Evolutionary conservation across 2,888 invertebrate species (phyloP).

Genomic region (Pachydiplax longipennis): DNA sequence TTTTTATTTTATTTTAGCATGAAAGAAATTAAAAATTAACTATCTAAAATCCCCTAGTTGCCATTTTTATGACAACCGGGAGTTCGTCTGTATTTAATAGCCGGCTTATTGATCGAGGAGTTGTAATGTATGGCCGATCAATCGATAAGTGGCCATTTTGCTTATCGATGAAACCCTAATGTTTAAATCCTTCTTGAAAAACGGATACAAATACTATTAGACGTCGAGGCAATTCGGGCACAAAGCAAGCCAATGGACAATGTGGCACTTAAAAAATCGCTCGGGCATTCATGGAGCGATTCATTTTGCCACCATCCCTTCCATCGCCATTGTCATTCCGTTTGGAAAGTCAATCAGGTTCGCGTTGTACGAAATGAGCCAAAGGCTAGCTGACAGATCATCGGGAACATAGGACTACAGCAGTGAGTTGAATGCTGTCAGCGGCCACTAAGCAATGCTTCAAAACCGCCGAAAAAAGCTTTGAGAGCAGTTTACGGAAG

Average conservation of each 20-base stretch:
- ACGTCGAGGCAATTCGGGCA: background rate
- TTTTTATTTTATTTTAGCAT: too few species aligned
- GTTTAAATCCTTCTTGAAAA: background rate
- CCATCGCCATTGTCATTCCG: background rate
- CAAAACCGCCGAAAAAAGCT: background rate
- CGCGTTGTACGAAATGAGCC: background rate
- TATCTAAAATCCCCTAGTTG: too few species aligned
- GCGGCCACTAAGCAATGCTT: background rate
- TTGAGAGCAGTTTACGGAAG: background rate
- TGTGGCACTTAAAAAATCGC: background rate
- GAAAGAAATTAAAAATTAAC: too few species aligned
- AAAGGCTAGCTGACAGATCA: slow-evolving; percentile 18
- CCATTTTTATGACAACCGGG: too few species aligned
- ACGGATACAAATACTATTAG: background rate
- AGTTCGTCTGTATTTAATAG: too few species aligned
- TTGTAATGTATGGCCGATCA: too few species aligned
- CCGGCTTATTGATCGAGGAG: too few species aligned
- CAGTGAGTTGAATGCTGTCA: background rate
- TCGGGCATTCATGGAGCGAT: background rate
- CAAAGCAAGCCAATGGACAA: background rate
- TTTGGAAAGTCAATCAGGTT: slow-evolving; percentile 16
- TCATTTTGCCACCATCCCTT: background rate
- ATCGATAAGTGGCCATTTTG: too few species aligned
- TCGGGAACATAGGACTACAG: slow-evolving; percentile 20
- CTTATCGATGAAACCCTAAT: too few species aligned